Percentiles rank a stretch among this genome's conserved stretches.
Conservation (phyloP, 2,113 vertebrate species). For the Propithecus coquereli region DNA sequence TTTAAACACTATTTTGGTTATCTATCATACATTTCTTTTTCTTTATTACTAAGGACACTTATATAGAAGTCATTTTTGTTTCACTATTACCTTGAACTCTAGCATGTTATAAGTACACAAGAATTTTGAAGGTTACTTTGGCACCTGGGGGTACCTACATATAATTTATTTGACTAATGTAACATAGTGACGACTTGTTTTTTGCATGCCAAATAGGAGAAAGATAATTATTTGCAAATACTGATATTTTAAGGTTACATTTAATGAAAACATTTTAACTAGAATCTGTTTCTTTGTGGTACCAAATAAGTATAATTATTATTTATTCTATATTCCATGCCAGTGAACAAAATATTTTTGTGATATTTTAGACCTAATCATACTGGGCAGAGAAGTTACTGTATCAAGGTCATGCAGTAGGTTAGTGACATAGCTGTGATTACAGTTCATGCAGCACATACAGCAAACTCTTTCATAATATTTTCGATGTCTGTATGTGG, state of each 20-base stretch:
- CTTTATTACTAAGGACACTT: slow-evolving; percentile 39
- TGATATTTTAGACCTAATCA: not conserved
- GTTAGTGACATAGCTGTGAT: not conserved
- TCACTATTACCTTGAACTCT: not conserved
- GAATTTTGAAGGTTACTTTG: slow-evolving; percentile 9
- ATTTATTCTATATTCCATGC: not conserved
- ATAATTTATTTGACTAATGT: not conserved
- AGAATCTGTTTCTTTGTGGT: slow-evolving; percentile 12
- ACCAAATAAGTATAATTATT: not conserved
- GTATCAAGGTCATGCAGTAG: not conserved
- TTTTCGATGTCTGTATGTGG: not conserved
- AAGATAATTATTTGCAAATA: not conserved
- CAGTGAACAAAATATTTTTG: not conserved
- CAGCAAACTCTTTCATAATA: not conserved
- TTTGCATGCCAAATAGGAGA: not conserved
- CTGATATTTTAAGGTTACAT: slow-evolving; percentile 1
- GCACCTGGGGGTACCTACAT: not conserved
- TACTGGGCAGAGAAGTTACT: not conserved
- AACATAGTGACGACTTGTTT: not conserved
- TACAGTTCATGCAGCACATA: not conserved
- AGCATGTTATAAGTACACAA: not conserved
- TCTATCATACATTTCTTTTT: slow-evolving; percentile 27
- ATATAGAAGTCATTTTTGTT: slow-evolving; percentile 33
- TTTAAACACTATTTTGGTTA: slow-evolving; percentile 41
- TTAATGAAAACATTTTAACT: slow-evolving; percentile 1